Percentiles rank a stretch among this genome's conserved stretches.
Conservation (phyloP, 2,888 invertebrate species). For the Oasisia sp. region DNA sequence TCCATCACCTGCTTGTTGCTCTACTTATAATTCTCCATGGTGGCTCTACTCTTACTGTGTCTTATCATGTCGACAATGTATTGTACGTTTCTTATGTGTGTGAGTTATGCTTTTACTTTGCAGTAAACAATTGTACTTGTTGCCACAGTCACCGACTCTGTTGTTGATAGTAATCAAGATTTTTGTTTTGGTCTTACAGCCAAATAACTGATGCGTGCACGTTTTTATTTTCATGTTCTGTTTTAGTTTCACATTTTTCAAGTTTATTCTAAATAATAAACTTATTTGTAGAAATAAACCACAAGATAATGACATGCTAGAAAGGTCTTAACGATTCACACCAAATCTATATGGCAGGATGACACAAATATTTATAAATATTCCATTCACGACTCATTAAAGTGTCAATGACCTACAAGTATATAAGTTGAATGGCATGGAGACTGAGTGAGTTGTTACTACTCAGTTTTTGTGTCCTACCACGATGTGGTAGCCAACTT, state of each 20-base stretch:
- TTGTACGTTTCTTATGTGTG: background rate
- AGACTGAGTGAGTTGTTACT: too few species aligned
- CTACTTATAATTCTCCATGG: background rate
- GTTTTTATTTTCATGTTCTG: background rate
- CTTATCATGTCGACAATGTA: background rate
- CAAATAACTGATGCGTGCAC: background rate
- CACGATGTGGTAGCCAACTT: too few species aligned
- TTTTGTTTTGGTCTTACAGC: background rate
- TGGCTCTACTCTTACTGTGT: background rate
- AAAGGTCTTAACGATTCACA: too few species aligned
- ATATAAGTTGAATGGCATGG: too few species aligned
- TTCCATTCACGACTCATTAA: too few species aligned
- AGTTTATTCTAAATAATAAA: background rate
- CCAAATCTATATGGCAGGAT: too few species aligned
- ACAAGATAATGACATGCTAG: too few species aligned
- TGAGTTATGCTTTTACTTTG: slow-evolving; percentile 4
- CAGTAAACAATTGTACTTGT: slow-evolving; percentile 17
- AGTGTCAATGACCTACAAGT: too few species aligned
- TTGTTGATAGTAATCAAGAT: background rate
- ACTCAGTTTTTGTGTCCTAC: too few species aligned
- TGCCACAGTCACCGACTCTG: background rate
- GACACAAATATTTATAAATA: too few species aligned
- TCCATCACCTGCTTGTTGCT: background rate
- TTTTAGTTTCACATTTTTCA: background rate
- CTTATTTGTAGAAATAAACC: background rate